These are phyloP conservation scores for Ceuthmochares aereus DNA, from an alignment of 2,113 vertebrate genomes.

Conservation along the genomic window DNA sequence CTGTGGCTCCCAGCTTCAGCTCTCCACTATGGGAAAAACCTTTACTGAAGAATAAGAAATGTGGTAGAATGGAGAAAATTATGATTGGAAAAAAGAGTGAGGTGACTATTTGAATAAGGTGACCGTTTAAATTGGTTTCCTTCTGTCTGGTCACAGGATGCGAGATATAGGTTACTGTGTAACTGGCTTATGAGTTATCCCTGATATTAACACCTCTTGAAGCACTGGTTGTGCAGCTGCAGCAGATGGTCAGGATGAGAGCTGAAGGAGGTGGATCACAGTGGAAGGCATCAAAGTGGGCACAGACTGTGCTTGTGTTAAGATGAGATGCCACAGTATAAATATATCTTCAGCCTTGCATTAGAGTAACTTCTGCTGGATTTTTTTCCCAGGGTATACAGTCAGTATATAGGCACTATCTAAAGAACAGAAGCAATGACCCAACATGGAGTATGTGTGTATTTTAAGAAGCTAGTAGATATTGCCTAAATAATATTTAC, in stretches of 20 bases:
- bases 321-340: background rate
- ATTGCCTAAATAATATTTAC: background rate
- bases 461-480: slow-evolving; percentile 15
- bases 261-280: background rate
- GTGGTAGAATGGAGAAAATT: background rate
- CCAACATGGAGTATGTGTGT: background rate
- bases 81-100: background rate
- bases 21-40: background rate
- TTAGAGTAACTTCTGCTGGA: slow-evolving; percentile 14
- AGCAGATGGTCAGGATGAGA: slow-evolving; percentile 37
- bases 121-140: background rate
- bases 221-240: background rate
- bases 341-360: background rate
- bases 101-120: background rate
- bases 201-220: background rate
- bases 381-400: background rate
- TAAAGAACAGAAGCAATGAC: background rate
- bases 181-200: slow-evolving; percentile 5
- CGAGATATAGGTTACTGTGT: slow-evolving; percentile 39
- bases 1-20: fast-evolving
- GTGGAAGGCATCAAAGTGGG: slow-evolving; percentile 20
- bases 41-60: background rate
- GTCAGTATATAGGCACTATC: background rate
- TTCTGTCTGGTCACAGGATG: background rate
- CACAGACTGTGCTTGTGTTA: background rate